A percentile compares a stretch with the other conserved stretches of the same genome.
phyloP scores from a whole-genome alignment of 2,888 invertebrate species.

The Epicampocera succincta region DNA sequence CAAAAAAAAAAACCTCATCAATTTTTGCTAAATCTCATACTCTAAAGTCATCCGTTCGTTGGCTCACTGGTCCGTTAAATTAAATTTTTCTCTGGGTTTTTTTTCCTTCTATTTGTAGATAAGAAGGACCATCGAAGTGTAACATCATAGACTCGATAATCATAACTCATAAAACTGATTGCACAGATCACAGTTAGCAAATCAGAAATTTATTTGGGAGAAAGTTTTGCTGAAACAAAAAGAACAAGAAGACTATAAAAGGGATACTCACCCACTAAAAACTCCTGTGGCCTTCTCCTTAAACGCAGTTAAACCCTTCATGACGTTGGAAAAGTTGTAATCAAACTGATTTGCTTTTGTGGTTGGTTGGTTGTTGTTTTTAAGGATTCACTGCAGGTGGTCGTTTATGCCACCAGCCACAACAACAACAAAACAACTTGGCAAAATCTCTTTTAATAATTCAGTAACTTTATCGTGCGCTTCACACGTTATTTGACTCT shows the following conservation, averaged over 20 bases:
- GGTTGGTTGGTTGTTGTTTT: conserved; percentile 55
- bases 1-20: conserved; percentile 5
- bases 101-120: not conserved
- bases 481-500: conserved; percentile 37
- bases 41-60: not conserved
- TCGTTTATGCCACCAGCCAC: conserved; percentile 37
- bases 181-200: conserved; percentile 55
- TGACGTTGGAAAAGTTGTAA: conserved; percentile 71
- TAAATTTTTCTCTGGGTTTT: conserved; percentile 76
- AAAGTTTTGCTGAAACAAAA: not conserved
- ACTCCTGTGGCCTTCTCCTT: conserved; percentile 81
- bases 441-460: conserved; percentile 4
- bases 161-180: conserved; percentile 64
- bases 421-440: not conserved
- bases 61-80: conserved; percentile 81
- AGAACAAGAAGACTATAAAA: not conserved
- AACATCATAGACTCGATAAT: conserved; percentile 54
- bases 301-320: conserved; percentile 81
- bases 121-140: conserved; percentile 40
- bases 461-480: conserved; percentile 29
- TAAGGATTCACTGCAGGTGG: conserved; percentile 57
- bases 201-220: conserved; percentile 27
- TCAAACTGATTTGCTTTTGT: conserved; percentile 57
- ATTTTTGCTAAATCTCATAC: not conserved
- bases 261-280: conserved; percentile 80